Base-by-base conservation (phyloP, 1,140 invertebrate species). In the Drosophila pachea region DNA sequence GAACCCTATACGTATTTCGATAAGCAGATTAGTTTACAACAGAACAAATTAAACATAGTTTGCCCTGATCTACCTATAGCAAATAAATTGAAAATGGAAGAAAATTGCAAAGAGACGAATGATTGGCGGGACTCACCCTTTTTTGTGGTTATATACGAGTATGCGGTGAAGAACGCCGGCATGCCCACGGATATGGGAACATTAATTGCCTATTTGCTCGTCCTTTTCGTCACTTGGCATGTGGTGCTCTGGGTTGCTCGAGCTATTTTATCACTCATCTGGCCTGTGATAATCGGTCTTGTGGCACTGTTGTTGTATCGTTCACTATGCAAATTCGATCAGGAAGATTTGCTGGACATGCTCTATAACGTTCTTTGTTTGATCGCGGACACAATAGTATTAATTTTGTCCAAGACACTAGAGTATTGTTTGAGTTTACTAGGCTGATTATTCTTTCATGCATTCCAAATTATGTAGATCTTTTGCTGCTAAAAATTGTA, bases 111-210 rank as follows among this genome's bases (percentile, higher is more conserved):
- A 0, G 22, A 38, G 7, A 43, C n/a, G 6, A 29, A 4, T 0
- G 45, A 59, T 8, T 76, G 76, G 63, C 38, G 56, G 7, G 69
- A 73, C 22, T 35, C n/a, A 1, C 43, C 65, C 0, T 45, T 66
- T n/a, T 7, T 48, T 12, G 5, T 47, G 7, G 40, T 55, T 6
- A 31, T 83, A 1, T 60, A 52, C 42, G 73, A 84, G 1, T 83
- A 76, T 5, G 35, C 71, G 0, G 45, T 66, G 4, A 83, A 73
- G 22, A 83, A 83, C 62, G 29, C 47, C 29, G 33, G 53, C 11
- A 60, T 76, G n/a, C 73, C 79, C 7, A 35, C 64, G 8, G 79
- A 76, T 16, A 50, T 83, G 49, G 79, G 79, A 2, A 66, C 77
- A 12, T 32, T 83, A 31, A 64, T 83, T 14, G 63, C 55, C 5